Percentiles rank a stretch among this genome's conserved stretches.
Conservation (phyloP, 2,797 vertebrate species). For the Propithecus deckenii region DNA sequence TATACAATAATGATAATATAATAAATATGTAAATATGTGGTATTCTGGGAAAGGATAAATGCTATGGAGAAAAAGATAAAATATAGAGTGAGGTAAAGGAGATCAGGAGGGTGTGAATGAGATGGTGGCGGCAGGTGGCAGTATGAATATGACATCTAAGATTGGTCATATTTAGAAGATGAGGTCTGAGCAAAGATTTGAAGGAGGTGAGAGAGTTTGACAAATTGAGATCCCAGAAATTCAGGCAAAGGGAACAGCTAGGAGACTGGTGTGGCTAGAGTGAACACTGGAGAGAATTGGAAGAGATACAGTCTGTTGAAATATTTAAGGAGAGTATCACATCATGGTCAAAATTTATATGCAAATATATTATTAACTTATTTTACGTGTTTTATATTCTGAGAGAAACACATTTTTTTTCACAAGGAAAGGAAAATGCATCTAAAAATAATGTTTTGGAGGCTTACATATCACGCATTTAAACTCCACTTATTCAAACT, state of each 20-base stretch:
- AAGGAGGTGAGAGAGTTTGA: not conserved
- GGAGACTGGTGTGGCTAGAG: not conserved
- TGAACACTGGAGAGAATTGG: not conserved
- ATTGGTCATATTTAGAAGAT: not conserved
- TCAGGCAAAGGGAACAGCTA: not conserved
- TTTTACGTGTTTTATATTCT: not conserved
- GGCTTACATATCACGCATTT: not conserved
- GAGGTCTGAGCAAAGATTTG: not conserved
- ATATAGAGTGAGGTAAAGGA: not conserved
- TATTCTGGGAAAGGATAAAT: not conserved
- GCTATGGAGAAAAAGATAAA: not conserved
- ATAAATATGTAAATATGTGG: not conserved
- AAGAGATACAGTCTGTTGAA: not conserved
- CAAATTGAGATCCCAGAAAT: not conserved
- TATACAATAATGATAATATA: not conserved
- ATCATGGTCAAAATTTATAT: not conserved
- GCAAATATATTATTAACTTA: not conserved
- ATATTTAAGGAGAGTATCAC: not conserved
- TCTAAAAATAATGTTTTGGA: not conserved
- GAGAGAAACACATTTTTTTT: not conserved
- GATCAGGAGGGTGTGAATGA: not conserved
- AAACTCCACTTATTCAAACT: too few relatives aligned
- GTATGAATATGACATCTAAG: not conserved
- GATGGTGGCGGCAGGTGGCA: rapidly evolving
- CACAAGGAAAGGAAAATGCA: not conserved